Evolutionary conservation across 1,140 invertebrate genomes (phyloP), one percentile per base, ranked within the genome.

Genomic region (Ceratina calcarata): DNA sequence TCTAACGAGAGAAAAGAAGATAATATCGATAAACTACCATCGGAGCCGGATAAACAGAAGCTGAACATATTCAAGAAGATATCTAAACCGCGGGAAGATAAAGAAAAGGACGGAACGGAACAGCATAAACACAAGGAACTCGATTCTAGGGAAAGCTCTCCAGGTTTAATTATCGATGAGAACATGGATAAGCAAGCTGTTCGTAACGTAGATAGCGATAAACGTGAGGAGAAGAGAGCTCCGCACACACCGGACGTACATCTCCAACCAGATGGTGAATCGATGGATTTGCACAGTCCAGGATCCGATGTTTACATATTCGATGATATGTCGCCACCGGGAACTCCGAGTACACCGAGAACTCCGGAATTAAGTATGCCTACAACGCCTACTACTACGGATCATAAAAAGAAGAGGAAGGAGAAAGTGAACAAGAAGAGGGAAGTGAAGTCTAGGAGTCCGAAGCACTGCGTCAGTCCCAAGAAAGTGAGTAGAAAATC

Each of bases 21-120:
- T 6, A 76, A 86, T 27, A 93, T 95, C 57, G 95, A 95, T 86
- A 97, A 97, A 92, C 89, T 97, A 24, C 94, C 95, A 1, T 95
- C 94, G 3, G 96, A 97, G 90, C 96, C 96, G 1, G 96, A 97
- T 89, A 96, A 95, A 90, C 96, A 95, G 89, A 97, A 97, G 90
- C 90, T 97, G 32, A 97, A 97, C 92, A 97, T 97, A 88, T 97
- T 97, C 85, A 97, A 97, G 89, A 97, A 97, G 92, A 96, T 97
- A 87, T 95, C 96, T 69, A 96, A 96, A 93, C 87, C 92, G 1
- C 83, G 91, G 2, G 92, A 93, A 7, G 95, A 95, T 20, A 96
- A 96, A 92, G 95, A 95, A 85, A 95, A 95, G 83, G 94, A 93
- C 45, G 83, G 94, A 81, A 85, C 91, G 85, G 91, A 93, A 61